Evolutionary conservation across 1,140 invertebrate genomes (phyloP).

Genomic region (Nomia melanderi): DNA sequence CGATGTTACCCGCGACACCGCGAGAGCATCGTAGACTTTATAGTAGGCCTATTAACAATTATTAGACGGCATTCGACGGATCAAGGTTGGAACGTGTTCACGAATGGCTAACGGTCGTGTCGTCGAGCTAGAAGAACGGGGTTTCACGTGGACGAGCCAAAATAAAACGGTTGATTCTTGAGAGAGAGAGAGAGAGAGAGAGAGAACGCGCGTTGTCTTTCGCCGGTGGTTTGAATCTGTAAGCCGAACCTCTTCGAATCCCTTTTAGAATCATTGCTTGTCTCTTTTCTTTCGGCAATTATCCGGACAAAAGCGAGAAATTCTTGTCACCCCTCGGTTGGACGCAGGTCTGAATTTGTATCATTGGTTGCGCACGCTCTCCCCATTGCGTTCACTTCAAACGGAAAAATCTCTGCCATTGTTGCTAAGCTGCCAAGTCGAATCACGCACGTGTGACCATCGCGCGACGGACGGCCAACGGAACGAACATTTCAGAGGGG

Average conservation of each 20-base stretch:
- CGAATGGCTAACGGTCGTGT: conserved; percentile 67
- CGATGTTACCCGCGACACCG: conserved; percentile 71
- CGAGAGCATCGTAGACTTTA: conserved; percentile 75
- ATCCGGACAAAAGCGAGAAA: no score
- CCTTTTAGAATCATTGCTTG: no score
- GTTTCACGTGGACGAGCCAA: conserved; percentile 21
- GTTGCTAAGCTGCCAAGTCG: conserved; percentile 77
- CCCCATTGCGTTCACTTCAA: no score
- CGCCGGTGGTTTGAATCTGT: conserved; percentile 3
- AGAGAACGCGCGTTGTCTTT: conserved; percentile 7
- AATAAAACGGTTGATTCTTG: conserved; percentile 16
- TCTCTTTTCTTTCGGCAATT: no score
- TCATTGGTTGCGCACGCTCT: no score
- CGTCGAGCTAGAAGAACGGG: conserved; percentile 66
- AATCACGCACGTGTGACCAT: conserved; percentile 66
- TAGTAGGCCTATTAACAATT: conserved; percentile 78
- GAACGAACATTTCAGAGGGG: conserved; percentile 46
- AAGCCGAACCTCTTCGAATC: conserved; percentile 3
- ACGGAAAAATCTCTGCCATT: conserved; percentile 75
- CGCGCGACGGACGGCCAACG: conserved; percentile 38
- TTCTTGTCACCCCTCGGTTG: no score
- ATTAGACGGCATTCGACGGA: conserved; percentile 71
- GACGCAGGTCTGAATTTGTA: no score
- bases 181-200: no score
- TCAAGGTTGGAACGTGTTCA: conserved; percentile 52